Conservation (phyloP, 2,797 vertebrate genomes). For the Dermochelys coriacea region DNA sequence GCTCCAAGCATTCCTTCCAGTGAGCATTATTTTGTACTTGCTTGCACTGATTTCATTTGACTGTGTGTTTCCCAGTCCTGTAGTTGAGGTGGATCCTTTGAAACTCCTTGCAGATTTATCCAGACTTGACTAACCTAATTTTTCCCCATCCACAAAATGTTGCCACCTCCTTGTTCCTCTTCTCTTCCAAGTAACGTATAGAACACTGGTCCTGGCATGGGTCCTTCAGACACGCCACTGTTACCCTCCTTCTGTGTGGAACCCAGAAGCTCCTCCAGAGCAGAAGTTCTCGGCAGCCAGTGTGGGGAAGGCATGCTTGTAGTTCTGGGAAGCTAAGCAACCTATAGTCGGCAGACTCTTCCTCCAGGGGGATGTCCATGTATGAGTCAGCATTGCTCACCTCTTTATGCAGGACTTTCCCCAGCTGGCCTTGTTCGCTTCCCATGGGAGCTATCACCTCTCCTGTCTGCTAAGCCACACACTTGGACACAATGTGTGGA, state of each 20-base stretch:
- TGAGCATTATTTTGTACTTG: accelerated
- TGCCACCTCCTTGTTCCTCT: neutral
- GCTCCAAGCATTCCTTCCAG: neutral
- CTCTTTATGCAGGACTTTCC: no score
- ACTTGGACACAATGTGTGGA: no score
- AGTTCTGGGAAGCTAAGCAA: neutral
- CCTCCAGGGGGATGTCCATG: neutral
- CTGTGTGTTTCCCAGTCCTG: accelerated
- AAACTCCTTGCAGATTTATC: neutral
- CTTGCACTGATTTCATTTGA: conserved; percentile 19
- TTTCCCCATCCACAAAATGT: neutral
- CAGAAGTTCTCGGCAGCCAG: neutral
- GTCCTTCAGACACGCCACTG: neutral
- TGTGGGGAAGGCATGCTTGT: neutral
- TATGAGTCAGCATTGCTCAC: no score
- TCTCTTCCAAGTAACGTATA: neutral
- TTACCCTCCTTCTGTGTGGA: neutral
- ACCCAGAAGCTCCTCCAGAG: neutral
- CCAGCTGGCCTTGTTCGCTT: no score
- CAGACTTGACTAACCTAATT: neutral
- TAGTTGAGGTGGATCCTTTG: neutral
- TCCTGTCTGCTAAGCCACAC: no score
- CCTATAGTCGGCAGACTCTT: neutral
- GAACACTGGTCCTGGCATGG: neutral
- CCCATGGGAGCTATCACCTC: no score